phyloP scores from a whole-genome alignment of 1,140 invertebrate species.

The Eubasilissa regina region DNA sequence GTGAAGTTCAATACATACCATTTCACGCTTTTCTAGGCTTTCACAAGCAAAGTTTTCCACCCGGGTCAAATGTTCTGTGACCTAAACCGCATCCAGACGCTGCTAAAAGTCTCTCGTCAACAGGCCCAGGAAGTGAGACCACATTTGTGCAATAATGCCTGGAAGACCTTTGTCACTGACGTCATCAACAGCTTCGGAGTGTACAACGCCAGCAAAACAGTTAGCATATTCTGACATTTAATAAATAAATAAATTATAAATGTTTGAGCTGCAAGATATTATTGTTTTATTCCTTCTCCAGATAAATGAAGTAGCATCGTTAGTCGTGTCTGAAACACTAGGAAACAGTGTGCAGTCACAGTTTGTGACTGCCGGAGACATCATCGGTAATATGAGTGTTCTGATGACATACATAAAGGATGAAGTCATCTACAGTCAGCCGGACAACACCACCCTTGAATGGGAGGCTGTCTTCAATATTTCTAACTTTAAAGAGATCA shows the following conservation, averaged over 20 bases:
- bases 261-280: background rate
- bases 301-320: slow-evolving; percentile 19
- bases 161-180: slow-evolving; percentile 71
- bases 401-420: background rate
- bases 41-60: slow-evolving; percentile 65
- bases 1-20: background rate
- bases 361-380: slow-evolving; percentile 14
- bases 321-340: slow-evolving; percentile 13
- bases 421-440: background rate
- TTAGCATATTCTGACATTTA: slow-evolving; percentile 61
- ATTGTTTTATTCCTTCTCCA: slow-evolving; percentile 13
- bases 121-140: slow-evolving; percentile 63
- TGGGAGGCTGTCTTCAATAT: slow-evolving; percentile 26
- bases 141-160: slow-evolving; percentile 69
- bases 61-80: slow-evolving; percentile 70
- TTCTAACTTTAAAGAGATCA: slow-evolving; percentile 22
- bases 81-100: slow-evolving; percentile 65
- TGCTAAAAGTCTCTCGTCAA: slow-evolving; percentile 67
- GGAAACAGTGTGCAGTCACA: background rate
- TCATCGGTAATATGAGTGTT: slow-evolving; percentile 9
- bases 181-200: slow-evolving; percentile 72
- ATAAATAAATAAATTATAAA: too few species aligned
- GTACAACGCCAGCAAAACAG: slow-evolving; percentile 69
- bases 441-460: background rate
- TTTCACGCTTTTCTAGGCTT: slow-evolving; percentile 62